A percentile compares a stretch with the other conserved stretches of the same genome.
phyloP scores from a whole-genome alignment of 2,888 invertebrate species.

The Trisateles emortualis region DNA sequence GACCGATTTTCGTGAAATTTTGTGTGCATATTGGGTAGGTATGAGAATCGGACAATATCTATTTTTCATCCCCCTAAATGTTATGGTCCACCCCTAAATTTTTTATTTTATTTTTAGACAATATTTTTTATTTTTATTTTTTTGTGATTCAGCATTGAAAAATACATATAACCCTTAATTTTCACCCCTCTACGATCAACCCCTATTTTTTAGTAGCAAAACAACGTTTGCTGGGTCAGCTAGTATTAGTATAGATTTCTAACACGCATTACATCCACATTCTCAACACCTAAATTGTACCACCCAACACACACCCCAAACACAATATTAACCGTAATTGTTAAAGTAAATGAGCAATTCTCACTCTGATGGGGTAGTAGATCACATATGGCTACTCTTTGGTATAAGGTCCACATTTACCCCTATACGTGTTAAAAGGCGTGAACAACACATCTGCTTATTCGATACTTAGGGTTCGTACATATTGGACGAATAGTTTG shows the following conservation, averaged over 20 bases:
- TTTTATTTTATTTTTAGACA: too few relatives aligned
- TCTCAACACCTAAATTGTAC: background rate
- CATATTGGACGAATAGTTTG: background rate
- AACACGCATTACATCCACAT: background rate
- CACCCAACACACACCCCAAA: conserved; percentile 2
- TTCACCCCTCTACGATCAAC: too few relatives aligned
- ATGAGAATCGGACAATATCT: too few relatives aligned
- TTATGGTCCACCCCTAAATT: too few relatives aligned
- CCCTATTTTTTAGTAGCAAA: background rate
- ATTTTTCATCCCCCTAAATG: too few relatives aligned
- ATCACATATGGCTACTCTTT: conserved; percentile 36
- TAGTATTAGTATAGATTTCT: too few relatives aligned
- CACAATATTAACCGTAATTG: conserved; percentile 15
- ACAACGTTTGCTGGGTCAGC: background rate
- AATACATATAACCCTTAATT: too few relatives aligned
- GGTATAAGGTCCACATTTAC: background rate
- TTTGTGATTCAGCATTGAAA: too few relatives aligned
- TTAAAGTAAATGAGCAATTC: conserved; percentile 29
- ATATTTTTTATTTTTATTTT: too few relatives aligned
- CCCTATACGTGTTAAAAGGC: conserved; percentile 27
- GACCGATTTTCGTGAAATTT: too few relatives aligned
- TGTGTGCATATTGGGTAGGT: too few relatives aligned
- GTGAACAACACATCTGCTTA: conserved; percentile 60
- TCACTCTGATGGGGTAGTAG: conserved; percentile 16
- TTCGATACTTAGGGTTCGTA: conserved; percentile 1